A percentile compares a stretch with the other conserved stretches of the same genome.
phyloP scores from a whole-genome alignment of 1,140 invertebrate genomes.

The Temnothorax longispinosus region DNA sequence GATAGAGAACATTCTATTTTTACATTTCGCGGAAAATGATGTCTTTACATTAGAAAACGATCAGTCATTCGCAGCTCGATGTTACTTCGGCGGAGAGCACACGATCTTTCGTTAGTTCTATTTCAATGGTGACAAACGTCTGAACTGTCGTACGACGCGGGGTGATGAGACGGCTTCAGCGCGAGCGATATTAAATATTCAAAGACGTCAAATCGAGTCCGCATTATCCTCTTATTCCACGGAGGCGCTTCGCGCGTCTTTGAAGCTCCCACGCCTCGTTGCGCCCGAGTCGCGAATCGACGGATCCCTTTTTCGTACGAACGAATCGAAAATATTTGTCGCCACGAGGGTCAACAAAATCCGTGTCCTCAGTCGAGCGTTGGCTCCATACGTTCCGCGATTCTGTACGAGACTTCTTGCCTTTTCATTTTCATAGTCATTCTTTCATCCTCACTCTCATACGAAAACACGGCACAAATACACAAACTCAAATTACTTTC shows the following conservation, averaged over 20 bases:
- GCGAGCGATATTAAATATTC: slow-evolving; percentile 77
- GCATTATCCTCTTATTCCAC: slow-evolving; percentile 76
- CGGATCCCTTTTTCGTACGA: slow-evolving; percentile 59
- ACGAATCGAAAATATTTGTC: slow-evolving; percentile 75
- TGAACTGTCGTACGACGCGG: slow-evolving; percentile 49
- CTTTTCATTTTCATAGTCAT: slow-evolving; percentile 11
- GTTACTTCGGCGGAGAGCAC: slow-evolving; percentile 20
- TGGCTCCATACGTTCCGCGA: slow-evolving; percentile 20
- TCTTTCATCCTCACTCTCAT: slow-evolving; percentile 14
- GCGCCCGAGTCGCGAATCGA: slow-evolving; percentile 54
- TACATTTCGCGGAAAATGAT: slow-evolving; percentile 37
- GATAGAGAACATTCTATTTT: not conserved
- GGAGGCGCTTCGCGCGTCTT: slow-evolving; percentile 60
- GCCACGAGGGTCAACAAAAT: slow-evolving; percentile 70
- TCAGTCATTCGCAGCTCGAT: slow-evolving; percentile 37
- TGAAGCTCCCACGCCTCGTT: slow-evolving; percentile 62
- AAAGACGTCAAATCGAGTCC: slow-evolving; percentile 75
- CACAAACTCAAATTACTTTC: slow-evolving; percentile 6
- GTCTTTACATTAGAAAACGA: slow-evolving; percentile 29
- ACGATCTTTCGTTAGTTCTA: slow-evolving; percentile 67
- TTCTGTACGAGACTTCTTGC: not conserved
- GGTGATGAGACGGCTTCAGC: slow-evolving; percentile 62
- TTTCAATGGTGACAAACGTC: slow-evolving; percentile 42
- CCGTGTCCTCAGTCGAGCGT: slow-evolving; percentile 28
- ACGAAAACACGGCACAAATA: slow-evolving; percentile 26